Evolutionary conservation across 2,888 invertebrate genomes (phyloP).

Genomic region (Cheilosia urbana): DNA sequence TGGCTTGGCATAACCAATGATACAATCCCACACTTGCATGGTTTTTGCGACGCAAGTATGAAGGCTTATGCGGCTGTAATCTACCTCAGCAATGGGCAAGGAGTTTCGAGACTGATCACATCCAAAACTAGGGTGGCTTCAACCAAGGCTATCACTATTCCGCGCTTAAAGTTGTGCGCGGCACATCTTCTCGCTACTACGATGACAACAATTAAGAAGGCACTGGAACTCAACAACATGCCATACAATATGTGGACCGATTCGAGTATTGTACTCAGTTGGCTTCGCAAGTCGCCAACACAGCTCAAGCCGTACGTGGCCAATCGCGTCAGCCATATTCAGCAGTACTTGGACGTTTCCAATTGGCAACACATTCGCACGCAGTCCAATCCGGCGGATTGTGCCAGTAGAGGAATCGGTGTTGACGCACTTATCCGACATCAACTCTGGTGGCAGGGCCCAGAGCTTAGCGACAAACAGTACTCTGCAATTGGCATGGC

Average conservation of each 20-base stretch:
- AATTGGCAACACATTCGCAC: slow-evolving; percentile 27
- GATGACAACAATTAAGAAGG: slow-evolving; percentile 10
- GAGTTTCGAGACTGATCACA: no score
- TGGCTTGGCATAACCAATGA: slow-evolving; percentile 41
- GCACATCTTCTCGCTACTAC: slow-evolving; percentile 27
- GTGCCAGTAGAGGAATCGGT: slow-evolving; percentile 27
- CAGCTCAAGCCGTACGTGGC: slow-evolving; percentile 42
- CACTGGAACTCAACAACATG: slow-evolving; percentile 14
- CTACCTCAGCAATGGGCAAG: no score
- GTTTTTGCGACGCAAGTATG: no score
- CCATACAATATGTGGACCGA: slow-evolving; percentile 25
- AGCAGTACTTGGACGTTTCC: slow-evolving; percentile 10
- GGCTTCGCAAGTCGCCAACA: slow-evolving; percentile 33
- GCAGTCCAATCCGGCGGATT: slow-evolving; percentile 42
- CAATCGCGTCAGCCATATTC: slow-evolving; percentile 45
- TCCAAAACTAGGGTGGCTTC: no score
- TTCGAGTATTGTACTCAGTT: slow-evolving; percentile 40
- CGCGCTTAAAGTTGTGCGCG: slow-evolving; percentile 37
- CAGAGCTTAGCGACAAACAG: neutral
- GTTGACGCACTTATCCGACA: slow-evolving; percentile 1
- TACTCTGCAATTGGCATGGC: neutral
- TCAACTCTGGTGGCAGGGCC: slow-evolving; percentile 35
- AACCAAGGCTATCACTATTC: no score
- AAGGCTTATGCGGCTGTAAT: no score
- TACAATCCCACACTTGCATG: no score